Evolutionary conservation across 2,797 vertebrate species (phyloP), one percentile per base, ranked within the genome.

Genomic region (Selene dorsalis): DNA sequence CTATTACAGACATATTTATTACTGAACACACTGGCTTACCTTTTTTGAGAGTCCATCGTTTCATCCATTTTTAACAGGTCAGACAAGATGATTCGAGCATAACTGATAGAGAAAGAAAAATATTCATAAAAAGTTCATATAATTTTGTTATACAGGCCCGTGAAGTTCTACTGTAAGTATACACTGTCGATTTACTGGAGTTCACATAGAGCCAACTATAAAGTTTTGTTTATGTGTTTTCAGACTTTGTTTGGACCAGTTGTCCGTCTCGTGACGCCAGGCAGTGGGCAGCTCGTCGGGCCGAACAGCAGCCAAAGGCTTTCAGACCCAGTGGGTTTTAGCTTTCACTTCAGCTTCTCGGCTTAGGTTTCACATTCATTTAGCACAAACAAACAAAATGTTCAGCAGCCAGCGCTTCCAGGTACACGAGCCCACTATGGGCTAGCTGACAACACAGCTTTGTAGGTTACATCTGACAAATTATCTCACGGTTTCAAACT

Each of bases 11-110:
- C 32, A 35, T 8, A 35, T 8, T 35, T 35, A 35, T 35, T 35
- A 35, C 32, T 35, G 32, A 35, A 57, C 45, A 26, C 4, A 11
- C 35, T 47, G 12, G 17, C 77, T 85, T 82, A 94, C 93, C 92
- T 90, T 73, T 0, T 81, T 55, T 91, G 89, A 73, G 87, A 85
- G 69, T 93, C 86, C 91, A 91, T 91, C 5, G 6, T 56, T 74
- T 81, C 77, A 24, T 91, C 90, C 84, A 87, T 84, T 13, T 79
- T 77, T 78, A 26, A 77, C 70, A 53, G 60, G 20, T 91, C 72
- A 85, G 56, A 78, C n/a, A 41, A 80, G 32, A 62, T 26, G 45
- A 76, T 45, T 61, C 38, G 48, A 71, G 55, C 30, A 24, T 5
- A 65, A 32, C 76, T 86, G 71, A 22, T 57, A 14, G 1, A 48